Evolutionary conservation across 2,113 vertebrate genomes (phyloP).

Genomic region (Rynchops niger): DNA sequence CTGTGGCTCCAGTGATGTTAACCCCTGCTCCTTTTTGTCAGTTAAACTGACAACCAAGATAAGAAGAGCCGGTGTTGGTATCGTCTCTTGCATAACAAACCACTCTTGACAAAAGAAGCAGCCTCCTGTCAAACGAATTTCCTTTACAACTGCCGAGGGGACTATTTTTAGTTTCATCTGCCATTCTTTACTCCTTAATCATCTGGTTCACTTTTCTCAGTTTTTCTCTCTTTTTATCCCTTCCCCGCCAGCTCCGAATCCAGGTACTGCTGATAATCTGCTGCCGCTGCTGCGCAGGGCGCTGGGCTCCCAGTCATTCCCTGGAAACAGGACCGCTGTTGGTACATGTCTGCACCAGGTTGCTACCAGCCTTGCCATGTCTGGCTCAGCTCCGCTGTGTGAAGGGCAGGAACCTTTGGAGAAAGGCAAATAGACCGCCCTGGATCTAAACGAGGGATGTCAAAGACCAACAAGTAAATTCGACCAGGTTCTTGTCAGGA

Average conservation of each 20-base stretch:
- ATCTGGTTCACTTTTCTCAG: not conserved
- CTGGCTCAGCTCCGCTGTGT: not conserved
- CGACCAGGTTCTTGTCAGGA: not conserved
- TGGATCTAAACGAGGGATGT: not conserved
- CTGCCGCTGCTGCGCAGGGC: not conserved
- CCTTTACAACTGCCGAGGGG: constrained; percentile 65
- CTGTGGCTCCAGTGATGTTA: constrained; percentile 45
- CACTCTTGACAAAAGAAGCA: constrained; percentile 68
- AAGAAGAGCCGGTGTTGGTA: constrained; percentile 64
- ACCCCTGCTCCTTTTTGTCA: constrained; percentile 66
- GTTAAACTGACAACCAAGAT: constrained; percentile 73
- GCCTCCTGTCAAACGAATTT: constrained; percentile 74
- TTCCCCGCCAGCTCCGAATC: not conserved
- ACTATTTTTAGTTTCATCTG: constrained; percentile 68
- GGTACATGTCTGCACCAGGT: not conserved
- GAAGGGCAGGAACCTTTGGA: not conserved
- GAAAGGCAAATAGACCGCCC: not conserved
- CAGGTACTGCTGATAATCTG: not conserved
- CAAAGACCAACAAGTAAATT: not conserved
- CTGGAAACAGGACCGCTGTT: not conserved
- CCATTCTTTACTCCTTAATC: constrained; percentile 55
- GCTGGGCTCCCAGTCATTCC: not conserved
- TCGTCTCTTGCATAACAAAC: constrained; percentile 73
- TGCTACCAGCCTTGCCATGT: not conserved
- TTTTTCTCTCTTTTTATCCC: not conserved